These are phyloP conservation scores for Ernsta delagoae DNA, from an alignment of 2,888 invertebrate genomes.

Conservation along the genomic window DNA sequence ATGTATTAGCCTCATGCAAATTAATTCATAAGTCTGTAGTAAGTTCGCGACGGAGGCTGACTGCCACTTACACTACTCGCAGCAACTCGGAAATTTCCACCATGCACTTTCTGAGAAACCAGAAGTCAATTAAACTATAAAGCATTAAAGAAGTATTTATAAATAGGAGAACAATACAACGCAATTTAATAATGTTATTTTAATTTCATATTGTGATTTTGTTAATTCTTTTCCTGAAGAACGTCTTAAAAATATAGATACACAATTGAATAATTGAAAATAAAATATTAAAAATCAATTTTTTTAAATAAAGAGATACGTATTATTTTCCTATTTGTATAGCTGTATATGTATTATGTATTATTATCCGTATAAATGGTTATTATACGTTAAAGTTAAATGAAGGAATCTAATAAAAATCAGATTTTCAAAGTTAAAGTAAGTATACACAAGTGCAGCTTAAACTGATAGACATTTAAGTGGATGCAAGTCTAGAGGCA, in stretches of 20 bases:
- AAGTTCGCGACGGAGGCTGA: conserved; percentile 13
- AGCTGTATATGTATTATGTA: too few relatives aligned
- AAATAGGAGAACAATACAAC: background rate
- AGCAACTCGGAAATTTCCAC: conserved; percentile 24
- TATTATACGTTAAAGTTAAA: too few relatives aligned
- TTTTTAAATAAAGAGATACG: too few relatives aligned
- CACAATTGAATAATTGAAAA: too few relatives aligned
- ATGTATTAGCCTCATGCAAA: conserved; percentile 13
- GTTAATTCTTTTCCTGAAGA: background rate
- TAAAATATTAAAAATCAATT: too few relatives aligned
- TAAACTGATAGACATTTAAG: conserved; percentile 45
- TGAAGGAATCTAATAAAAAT: background rate
- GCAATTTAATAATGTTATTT: background rate
- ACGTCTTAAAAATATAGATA: too few relatives aligned
- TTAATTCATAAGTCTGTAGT: conserved; percentile 25
- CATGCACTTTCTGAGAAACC: background rate
- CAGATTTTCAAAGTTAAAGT: conserved; percentile 23
- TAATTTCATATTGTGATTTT: background rate
- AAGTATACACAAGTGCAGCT: conserved; percentile 25
- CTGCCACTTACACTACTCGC: conserved; percentile 16
- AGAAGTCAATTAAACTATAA: background rate
- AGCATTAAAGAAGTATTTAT: background rate
- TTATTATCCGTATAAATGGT: too few relatives aligned
- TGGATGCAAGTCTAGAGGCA: conserved; percentile 39
- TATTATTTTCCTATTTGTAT: too few relatives aligned